phyloP scores from a whole-genome alignment of 1,140 invertebrate genomes.

The Pseudomyrmex gracilis region DNA sequence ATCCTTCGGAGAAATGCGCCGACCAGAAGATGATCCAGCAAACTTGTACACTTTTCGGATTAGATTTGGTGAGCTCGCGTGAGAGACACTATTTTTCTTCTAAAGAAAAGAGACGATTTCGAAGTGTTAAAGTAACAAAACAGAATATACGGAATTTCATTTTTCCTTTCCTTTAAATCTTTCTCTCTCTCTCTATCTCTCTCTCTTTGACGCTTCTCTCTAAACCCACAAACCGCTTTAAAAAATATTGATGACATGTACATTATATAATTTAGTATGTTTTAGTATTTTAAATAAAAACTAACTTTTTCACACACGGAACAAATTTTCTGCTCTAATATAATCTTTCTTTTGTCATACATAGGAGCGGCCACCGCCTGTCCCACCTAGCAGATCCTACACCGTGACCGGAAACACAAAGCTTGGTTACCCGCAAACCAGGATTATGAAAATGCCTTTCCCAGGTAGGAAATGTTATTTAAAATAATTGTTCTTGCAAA shows the following conservation, averaged over 20 bases:
- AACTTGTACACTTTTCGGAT: slow-evolving; percentile 95
- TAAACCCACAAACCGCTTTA: no score
- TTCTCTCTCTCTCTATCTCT: no score
- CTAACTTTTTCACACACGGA: slow-evolving; percentile 1
- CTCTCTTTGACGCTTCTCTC: no score
- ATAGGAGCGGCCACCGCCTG: slow-evolving; percentile 95
- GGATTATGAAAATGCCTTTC: slow-evolving; percentile 96
- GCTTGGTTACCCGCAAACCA: slow-evolving; percentile 95
- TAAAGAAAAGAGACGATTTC: neutral
- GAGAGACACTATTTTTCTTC: neutral
- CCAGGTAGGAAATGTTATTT: slow-evolving; percentile 86
- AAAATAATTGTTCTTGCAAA: slow-evolving; percentile 2
- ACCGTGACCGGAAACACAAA: slow-evolving; percentile 97
- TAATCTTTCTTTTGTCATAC: slow-evolving; percentile 43
- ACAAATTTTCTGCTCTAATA: slow-evolving; percentile 30
- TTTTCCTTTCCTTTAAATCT: neutral
- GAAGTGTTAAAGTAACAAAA: neutral
- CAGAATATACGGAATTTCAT: neutral
- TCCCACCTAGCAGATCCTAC: slow-evolving; percentile 95
- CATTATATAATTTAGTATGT: neutral
- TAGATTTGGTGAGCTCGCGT: slow-evolving; percentile 90
- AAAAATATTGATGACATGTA: neutral
- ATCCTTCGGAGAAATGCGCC: slow-evolving; percentile 91
- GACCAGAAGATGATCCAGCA: slow-evolving; percentile 95
- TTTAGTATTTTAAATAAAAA: neutral